Base-by-base conservation (phyloP, 2,113 vertebrate species). In the Corythaeola cristata region DNA sequence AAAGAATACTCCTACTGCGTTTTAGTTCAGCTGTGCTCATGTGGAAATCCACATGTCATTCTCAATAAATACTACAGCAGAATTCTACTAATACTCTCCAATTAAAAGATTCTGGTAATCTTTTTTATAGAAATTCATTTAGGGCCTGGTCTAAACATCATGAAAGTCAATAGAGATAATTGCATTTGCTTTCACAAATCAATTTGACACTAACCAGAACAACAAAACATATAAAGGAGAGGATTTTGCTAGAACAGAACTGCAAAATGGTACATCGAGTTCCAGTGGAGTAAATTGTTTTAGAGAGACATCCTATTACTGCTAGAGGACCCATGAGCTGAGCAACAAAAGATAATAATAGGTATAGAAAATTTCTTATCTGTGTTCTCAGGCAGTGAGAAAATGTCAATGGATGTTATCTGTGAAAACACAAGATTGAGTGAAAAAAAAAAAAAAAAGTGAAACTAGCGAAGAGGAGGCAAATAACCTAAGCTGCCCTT, bases 381-480 rank as follows among this genome's bases (percentile, higher is more conserved):
- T 93, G 0, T 81, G 21, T 59, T 90, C 72, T 96, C 90, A 95
- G 92, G 64, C 90, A 96, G 78, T 88, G 85, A 94, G 90, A 92
- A 94, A 94, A 95, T 86, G 90, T 88, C 67, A 90, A 15, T 96
- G 95, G 93, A 96, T 97, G 79, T 94, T 96, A 95, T 95, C 96
- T 97, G n/a, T 88, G 64, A 64, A 94, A 95, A 74, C 79, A 93
- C 44, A 86, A 92, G 79, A 96, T 90, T 10, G 4, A 83, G 47
- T 44, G 16, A 2, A 12, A 45, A 52, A 62, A 71, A 66, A 74
- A 74, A 32, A 33, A 56, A 56, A 63, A 66, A 63, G 50, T 37
- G 26, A 89, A 85, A 56, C 32, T 12, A 72, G 33, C 27, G 35
- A 85, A 79, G 44, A 60, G 21, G 30, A 92, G 63, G 17, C 15